Evolutionary conservation across 2,888 invertebrate genomes (phyloP), one percentile per base, ranked within the genome.

Genomic region (Epicampocera succincta): DNA sequence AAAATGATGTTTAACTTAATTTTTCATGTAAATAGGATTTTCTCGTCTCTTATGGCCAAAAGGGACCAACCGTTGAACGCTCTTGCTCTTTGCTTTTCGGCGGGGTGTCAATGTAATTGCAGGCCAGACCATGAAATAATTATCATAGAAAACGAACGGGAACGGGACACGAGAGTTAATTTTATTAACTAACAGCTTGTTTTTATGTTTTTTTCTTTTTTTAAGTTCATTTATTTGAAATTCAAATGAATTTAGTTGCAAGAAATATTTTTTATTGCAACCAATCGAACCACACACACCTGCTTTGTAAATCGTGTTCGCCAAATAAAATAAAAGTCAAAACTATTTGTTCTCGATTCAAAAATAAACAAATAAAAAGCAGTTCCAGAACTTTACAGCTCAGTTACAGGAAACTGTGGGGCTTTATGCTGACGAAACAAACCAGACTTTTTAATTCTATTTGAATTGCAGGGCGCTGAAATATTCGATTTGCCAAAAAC

Each of bases 11-110:
- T 40, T 17, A 61, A 71, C 21, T 65, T 58, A 66, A 69, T 61
- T 61, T 54, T 54, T 76, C 25, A 58, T 78, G 25, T 25, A 76
- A 76, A 77, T 29, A 48, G 29, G 63, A 77, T 71, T 71, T 42
- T 56, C 29, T 42, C 48, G 29, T 48, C 40, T 50, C n/a, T 48
- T 17, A 19, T n/a, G 42, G 33, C 19, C 19, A 56, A 72, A 50
- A 33, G 17, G 50, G 48, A 65, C 52, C 56, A 78, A 58, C 17
- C 42, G 44, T 72, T 58, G n/a, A 50, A 38, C 60, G 21, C 38
- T 44, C 42, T 19, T 13, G 15, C 3, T 2, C 15, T 48, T 48
- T 21, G 52, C 5, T 25, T 19, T 25, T 15, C 11, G 42, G 11
- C 13, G 13, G 21, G 17, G 25, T 29, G 29, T 29, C 3, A 2